Conservation (phyloP, 2,113 vertebrate species). For the Malurus elegans region DNA sequence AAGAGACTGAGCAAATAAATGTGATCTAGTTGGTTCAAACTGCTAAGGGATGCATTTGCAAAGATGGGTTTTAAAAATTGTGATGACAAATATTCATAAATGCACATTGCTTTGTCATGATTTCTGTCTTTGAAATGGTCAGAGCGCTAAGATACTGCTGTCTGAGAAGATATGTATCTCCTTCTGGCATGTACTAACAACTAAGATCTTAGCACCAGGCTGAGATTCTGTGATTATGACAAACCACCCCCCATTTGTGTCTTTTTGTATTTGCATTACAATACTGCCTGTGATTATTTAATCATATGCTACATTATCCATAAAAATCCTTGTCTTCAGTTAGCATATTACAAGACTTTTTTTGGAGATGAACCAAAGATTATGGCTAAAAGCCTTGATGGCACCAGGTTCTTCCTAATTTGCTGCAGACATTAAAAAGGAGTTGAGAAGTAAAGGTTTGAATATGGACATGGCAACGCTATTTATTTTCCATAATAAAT, state of each 20-base stretch:
- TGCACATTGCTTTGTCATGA: neutral
- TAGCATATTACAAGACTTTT: neutral
- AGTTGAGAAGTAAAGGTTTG: neutral
- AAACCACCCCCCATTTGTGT: neutral
- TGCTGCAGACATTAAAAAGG: neutral
- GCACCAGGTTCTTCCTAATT: neutral
- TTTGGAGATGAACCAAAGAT: neutral
- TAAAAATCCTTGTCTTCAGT: neutral
- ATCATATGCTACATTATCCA: neutral
- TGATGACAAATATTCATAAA: neutral
- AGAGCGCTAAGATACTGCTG: neutral
- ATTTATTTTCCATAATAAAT: neutral
- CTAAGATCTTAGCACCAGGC: neutral
- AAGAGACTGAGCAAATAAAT: neutral
- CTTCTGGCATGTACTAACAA: neutral
- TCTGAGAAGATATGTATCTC: neutral
- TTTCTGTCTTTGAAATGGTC: neutral
- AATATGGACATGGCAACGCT: neutral
- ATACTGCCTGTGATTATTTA: constrained; percentile 39
- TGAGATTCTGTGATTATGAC: neutral
- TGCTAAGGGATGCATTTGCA: neutral
- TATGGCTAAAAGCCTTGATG: neutral
- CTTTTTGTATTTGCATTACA: constrained; percentile 9
- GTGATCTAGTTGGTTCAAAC: neutral
- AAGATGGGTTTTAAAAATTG: neutral